Conservation (phyloP, 2,113 vertebrate species). For the Apteryx owenii region DNA sequence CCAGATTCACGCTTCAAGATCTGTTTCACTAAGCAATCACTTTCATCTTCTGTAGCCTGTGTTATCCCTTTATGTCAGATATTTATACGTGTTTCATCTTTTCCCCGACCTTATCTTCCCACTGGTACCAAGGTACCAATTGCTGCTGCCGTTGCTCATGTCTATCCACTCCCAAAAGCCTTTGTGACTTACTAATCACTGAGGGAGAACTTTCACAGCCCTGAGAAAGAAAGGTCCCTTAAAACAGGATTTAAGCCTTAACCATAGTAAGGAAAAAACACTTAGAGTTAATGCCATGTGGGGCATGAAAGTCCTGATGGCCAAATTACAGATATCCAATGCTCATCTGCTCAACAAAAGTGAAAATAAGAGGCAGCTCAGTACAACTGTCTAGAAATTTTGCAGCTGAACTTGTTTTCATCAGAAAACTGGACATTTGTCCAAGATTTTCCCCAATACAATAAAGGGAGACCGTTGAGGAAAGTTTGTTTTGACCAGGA, state of each 20-base stretch:
- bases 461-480: not conserved
- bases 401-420: not conserved
- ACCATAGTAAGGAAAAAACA: not conserved
- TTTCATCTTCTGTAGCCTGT: slow-evolving; percentile 12
- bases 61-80: slow-evolving; percentile 20
- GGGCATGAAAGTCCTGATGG: not conserved
- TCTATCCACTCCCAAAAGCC: not conserved
- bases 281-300: not conserved
- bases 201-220: not conserved
- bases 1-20: slow-evolving; percentile 23
- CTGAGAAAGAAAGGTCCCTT: not conserved
- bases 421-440: not conserved
- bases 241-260: not conserved
- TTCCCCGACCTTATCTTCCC: not conserved
- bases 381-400: not conserved
- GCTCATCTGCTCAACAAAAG: not conserved
- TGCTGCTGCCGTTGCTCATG: not conserved
- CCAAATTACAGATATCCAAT: not conserved
- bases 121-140: not conserved
- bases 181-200: not conserved
- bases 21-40: slow-evolving; percentile 32
- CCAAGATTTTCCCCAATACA: not conserved
- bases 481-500: not conserved
- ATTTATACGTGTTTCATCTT: slow-evolving; percentile 26
- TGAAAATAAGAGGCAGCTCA: not conserved